Percentiles rank a stretch among this genome's conserved stretches.
These are phyloP conservation scores for Drosophila pegasa DNA, from an alignment of 2,888 invertebrate genomes.

Conservation along the genomic window DNA sequence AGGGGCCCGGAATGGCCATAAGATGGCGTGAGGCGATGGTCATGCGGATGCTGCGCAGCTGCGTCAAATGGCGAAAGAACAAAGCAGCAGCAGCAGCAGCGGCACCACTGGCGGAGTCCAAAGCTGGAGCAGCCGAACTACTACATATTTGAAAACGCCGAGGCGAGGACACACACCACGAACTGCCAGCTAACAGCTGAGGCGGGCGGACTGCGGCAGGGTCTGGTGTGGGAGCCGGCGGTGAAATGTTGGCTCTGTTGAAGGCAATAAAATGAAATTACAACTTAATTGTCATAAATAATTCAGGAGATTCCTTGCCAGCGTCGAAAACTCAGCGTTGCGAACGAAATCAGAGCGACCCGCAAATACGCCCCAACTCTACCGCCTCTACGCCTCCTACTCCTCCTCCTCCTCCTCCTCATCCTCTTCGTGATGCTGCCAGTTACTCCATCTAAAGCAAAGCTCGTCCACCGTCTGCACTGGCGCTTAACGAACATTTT, in stretches of 20 bases:
- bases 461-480: conserved; percentile 26
- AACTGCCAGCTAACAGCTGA: conserved; percentile 8
- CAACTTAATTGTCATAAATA: conserved; percentile 78
- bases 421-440: too few species aligned
- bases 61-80: conserved; percentile 64
- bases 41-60: conserved; percentile 63
- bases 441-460: neutral
- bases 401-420: neutral
- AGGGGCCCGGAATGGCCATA: conserved; percentile 51
- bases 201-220: conserved; percentile 11
- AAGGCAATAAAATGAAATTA: conserved; percentile 76
- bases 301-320: conserved; percentile 67
- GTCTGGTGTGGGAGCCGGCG: conserved; percentile 38
- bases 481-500: conserved; percentile 56
- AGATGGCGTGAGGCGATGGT: conserved; percentile 44
- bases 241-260: conserved; percentile 66
- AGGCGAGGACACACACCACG: conserved; percentile 16
- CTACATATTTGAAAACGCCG: conserved; percentile 18
- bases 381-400: neutral
- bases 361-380: conserved; percentile 27
- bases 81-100: conserved; percentile 34
- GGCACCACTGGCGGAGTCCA: conserved; percentile 19
- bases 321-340: conserved; percentile 54
- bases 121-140: conserved; percentile 33
- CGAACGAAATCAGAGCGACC: conserved; percentile 56